Conservation (phyloP, 2,888 invertebrate genomes). For the Meiosimyza platycephala region DNA sequence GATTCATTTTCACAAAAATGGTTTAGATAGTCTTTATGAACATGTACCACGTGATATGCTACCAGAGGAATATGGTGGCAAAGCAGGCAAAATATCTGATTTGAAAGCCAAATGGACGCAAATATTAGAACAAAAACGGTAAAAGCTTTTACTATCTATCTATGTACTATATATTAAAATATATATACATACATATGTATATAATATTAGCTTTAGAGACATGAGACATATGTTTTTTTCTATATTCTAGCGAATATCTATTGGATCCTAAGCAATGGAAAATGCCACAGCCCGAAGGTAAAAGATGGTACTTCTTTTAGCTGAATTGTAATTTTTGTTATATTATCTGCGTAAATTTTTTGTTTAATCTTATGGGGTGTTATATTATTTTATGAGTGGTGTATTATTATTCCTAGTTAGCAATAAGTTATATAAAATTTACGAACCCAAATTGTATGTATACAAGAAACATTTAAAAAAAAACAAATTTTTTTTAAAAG, state of each 20-base stretch:
- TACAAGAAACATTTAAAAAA: no score
- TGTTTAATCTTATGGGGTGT: no score
- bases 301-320: no score
- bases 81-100: conserved; percentile 63
- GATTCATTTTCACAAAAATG: conserved; percentile 71
- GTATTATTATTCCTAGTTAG: no score
- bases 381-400: no score
- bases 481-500: no score
- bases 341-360: no score
- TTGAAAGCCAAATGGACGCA: conserved; percentile 68
- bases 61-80: conserved; percentile 75
- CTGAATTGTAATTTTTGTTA: no score
- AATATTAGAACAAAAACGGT: conserved; percentile 52
- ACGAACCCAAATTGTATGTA: no score
- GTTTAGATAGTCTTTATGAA: conserved; percentile 71
- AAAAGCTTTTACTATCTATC: background rate
- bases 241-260: conserved; percentile 69
- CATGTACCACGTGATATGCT: conserved; percentile 71
- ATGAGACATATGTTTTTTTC: background rate
- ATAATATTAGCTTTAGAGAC: background rate
- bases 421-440: no score
- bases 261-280: conserved; percentile 72
- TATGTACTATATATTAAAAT: background rate
- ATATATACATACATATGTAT: background rate
- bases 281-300: conserved; percentile 67